Percentiles rank a stretch among this genome's conserved stretches.
Evolutionary conservation across 2,888 invertebrate species (phyloP).

Genomic region (Zeuzera pyrina): DNA sequence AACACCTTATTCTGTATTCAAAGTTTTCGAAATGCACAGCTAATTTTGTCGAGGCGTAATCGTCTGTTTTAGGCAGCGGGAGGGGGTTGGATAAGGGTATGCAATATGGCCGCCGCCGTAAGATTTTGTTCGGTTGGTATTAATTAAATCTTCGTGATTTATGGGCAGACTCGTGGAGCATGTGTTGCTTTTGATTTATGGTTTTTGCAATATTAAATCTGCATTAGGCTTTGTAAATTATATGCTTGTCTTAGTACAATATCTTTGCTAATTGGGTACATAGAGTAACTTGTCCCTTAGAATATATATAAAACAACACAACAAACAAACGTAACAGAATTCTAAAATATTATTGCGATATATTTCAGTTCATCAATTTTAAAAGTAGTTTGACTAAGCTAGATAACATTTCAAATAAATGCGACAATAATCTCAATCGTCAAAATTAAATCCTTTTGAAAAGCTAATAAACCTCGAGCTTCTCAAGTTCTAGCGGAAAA

Average conservation of each 20-base stretch:
- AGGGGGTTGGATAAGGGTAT: slow-evolving; percentile 55
- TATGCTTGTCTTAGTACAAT: slow-evolving; percentile 7
- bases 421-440: no score
- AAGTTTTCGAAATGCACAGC: not conserved
- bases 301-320: no score
- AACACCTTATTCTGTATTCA: not conserved
- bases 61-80: slow-evolving; percentile 58
- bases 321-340: no score
- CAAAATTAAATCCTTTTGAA: no score
- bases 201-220: slow-evolving; percentile 47
- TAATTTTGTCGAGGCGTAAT: slow-evolving; percentile 53
- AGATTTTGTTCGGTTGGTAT: slow-evolving; percentile 68
- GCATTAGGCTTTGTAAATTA: slow-evolving; percentile 26
- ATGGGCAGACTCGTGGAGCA: slow-evolving; percentile 49
- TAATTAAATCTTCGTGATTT: slow-evolving; percentile 73
- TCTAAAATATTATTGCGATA: no score
- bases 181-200: slow-evolving; percentile 59
- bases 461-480: no score
- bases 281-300: no score
- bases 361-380: no score
- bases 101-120: slow-evolving; percentile 62
- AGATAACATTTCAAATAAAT: no score
- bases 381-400: no score
- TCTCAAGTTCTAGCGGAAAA: no score
- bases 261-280: no score